These are phyloP conservation scores for Labrus mixtus DNA, from an alignment of 2,113 vertebrate genomes.

Conservation along the genomic window DNA sequence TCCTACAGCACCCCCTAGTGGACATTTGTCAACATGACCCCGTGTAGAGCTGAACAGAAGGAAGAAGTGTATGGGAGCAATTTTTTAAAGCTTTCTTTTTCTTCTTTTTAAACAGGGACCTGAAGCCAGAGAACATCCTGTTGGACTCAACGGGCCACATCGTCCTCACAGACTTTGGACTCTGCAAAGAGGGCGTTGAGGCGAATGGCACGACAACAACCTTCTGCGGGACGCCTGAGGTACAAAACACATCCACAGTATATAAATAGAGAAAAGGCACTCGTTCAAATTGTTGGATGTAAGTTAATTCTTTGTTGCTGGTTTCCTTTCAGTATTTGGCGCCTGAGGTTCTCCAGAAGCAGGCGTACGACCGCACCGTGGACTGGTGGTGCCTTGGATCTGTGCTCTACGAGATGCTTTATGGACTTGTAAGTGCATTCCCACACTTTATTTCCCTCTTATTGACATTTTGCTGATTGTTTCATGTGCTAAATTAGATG, in stretches of 20 bases:
- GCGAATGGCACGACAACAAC: slow-evolving; percentile 82
- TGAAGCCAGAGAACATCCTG: slow-evolving; percentile 88
- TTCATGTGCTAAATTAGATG: background rate
- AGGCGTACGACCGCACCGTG: slow-evolving; percentile 87
- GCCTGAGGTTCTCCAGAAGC: slow-evolving; percentile 88
- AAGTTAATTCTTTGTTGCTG: background rate
- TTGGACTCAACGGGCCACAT: slow-evolving; percentile 86
- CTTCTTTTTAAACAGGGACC: slow-evolving; percentile 73
- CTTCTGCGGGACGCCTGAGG: slow-evolving; percentile 88
- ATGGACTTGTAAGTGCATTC: slow-evolving; percentile 82
- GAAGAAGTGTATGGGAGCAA: too few relatives aligned
- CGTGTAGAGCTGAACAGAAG: background rate
- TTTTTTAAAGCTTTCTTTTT: background rate
- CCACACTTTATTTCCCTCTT: background rate
- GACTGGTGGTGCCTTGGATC: slow-evolving; percentile 90
- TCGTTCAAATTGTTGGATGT: background rate
- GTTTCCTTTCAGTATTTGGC: slow-evolving; percentile 82
- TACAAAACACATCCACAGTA: slow-evolving; percentile 27
- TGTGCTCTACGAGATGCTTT: slow-evolving; percentile 89
- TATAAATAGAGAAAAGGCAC: background rate
- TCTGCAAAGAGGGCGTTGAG: slow-evolving; percentile 86
- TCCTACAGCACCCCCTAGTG: slow-evolving; percentile 64
- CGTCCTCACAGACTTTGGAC: slow-evolving; percentile 87
- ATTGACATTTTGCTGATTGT: background rate
- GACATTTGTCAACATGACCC: background rate